Conservation (phyloP, 2,797 vertebrate species). For the Cottoperca gobio region DNA sequence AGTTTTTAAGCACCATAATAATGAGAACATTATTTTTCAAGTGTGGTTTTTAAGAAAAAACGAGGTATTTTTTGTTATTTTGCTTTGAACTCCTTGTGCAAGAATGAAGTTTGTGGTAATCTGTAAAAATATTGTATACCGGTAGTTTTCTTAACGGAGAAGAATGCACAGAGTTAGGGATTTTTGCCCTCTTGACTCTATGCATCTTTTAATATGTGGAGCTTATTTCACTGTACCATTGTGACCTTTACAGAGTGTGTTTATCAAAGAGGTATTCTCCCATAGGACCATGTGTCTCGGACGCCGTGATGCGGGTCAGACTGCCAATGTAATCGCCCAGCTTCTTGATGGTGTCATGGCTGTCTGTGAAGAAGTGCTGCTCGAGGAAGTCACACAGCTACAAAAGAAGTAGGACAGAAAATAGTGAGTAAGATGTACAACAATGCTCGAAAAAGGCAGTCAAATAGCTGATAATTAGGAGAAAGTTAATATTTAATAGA, state of each 20-base stretch:
- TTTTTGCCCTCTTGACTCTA: not conserved
- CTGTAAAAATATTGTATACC: conserved; percentile 6
- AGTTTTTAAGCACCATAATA: conserved; percentile 45
- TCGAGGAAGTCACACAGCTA: conserved; percentile 85
- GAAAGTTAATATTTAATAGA: not conserved
- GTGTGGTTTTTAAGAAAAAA: not conserved
- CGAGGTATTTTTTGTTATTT: conserved; percentile 64
- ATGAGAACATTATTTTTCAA: conserved; percentile 14
- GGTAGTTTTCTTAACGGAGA: conserved; percentile 29
- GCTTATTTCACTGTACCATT: not conserved
- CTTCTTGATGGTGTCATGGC: conserved; percentile 83
- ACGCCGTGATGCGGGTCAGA: conserved; percentile 70
- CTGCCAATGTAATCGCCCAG: conserved; percentile 81
- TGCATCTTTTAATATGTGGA: conserved; percentile 12
- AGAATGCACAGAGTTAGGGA: not conserved
- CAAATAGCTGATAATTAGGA: not conserved
- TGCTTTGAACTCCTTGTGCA: conserved; percentile 9
- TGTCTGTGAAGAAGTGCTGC: conserved; percentile 79
- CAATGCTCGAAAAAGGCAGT: not conserved
- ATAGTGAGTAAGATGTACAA: not conserved
- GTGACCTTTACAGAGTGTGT: conserved; percentile 78
- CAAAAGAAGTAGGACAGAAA: conserved; percentile 16
- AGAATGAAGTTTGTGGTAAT: conserved; percentile 14
- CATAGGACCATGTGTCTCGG: conserved; percentile 73
- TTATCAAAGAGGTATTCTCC: conserved; percentile 87